Evolutionary conservation across 2,888 invertebrate genomes (phyloP).

Genomic region (Microplitis manilae): DNA sequence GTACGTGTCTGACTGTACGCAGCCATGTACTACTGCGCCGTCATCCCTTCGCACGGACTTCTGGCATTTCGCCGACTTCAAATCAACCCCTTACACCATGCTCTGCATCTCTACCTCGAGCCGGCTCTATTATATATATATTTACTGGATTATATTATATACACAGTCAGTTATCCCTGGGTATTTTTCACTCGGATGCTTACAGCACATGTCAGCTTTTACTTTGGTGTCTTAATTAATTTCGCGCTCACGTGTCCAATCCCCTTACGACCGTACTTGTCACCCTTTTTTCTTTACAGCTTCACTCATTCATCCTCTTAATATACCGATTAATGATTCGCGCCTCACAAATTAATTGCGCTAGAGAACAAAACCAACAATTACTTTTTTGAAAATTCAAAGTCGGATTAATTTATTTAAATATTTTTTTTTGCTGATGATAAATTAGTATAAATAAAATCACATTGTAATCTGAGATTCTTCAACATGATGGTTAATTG

Average conservation of each 20-base stretch:
- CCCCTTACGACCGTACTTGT: slow-evolving; percentile 11
- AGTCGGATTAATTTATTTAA: too few species aligned
- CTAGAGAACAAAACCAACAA: too few species aligned
- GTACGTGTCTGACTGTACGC: slow-evolving; percentile 51
- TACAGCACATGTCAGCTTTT: slow-evolving; percentile 43
- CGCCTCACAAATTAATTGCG: neutral
- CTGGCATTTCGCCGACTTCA: slow-evolving; percentile 22
- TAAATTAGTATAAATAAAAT: too few species aligned
- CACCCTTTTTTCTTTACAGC: slow-evolving; percentile 15
- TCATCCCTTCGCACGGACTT: slow-evolving; percentile 13
- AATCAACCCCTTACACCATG: slow-evolving; percentile 13
- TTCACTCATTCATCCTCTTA: neutral
- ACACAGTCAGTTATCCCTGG: slow-evolving; percentile 19
- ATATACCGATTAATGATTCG: neutral
- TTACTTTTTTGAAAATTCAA: too few species aligned
- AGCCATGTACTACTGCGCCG: slow-evolving; percentile 52
- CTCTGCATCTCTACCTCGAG: slow-evolving; percentile 12
- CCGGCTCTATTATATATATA: slow-evolving; percentile 21
- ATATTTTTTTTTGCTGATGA: too few species aligned
- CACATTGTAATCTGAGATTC: neutral
- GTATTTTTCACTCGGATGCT: slow-evolving; percentile 30
- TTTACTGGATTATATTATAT: neutral
- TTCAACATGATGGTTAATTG: neutral
- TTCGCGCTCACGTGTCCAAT: slow-evolving; percentile 49
- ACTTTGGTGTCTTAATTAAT: slow-evolving; percentile 53